Conservation (phyloP, 2,888 invertebrate genomes). For the Icerya purchasi region DNA sequence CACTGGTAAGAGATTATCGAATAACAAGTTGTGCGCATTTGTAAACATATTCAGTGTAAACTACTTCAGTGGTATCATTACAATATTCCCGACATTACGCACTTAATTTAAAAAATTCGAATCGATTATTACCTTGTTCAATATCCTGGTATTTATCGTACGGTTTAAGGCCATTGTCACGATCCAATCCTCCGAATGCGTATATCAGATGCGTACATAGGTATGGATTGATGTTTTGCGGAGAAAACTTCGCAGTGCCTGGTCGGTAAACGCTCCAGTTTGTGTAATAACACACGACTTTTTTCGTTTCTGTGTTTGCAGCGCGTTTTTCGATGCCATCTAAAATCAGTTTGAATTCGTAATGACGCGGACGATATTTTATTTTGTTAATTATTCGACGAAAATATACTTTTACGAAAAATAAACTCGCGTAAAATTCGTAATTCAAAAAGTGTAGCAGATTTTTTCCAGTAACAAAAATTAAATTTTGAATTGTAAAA, state of each 20-base stretch:
- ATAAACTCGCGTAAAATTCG: no score
- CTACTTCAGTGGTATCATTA: no score
- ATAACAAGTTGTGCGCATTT: no score
- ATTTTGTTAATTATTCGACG: no score
- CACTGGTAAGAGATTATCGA: no score
- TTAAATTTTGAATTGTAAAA: no score
- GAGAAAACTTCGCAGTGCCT: slow-evolving; percentile 73
- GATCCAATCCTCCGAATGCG: slow-evolving; percentile 79
- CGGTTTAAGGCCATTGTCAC: slow-evolving; percentile 72
- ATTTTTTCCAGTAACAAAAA: no score
- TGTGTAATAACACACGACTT: slow-evolving; percentile 78
- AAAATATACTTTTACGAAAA: no score
- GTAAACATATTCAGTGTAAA: no score
- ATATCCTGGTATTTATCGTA: slow-evolving; percentile 91
- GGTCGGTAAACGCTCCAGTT: slow-evolving; percentile 86
- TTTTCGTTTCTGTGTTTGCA: slow-evolving; percentile 25
- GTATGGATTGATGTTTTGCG: slow-evolving; percentile 85
- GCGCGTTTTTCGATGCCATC: slow-evolving; percentile 15
- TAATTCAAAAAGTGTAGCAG: no score
- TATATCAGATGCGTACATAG: slow-evolving; percentile 82
- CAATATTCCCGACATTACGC: no score
- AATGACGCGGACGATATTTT: background rate
- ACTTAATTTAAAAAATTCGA: no score
- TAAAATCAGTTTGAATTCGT: slow-evolving; percentile 4
- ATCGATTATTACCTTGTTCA: slow-evolving; percentile 62